Evolutionary conservation across 2,113 vertebrate species (phyloP).

Genomic region (Scolopax mira): DNA sequence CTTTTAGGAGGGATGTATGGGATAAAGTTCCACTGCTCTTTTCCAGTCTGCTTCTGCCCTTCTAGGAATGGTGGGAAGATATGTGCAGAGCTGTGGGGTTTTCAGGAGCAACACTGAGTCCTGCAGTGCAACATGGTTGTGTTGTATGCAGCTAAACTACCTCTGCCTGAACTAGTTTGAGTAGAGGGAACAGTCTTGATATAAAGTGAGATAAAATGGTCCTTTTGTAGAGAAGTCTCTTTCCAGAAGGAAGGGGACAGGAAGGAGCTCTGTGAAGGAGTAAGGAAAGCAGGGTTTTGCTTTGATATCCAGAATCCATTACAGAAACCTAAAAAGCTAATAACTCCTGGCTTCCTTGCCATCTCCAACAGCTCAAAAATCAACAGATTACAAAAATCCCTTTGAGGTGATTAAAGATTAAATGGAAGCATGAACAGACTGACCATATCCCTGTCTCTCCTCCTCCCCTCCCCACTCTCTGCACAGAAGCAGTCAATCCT

Average conservation of each 20-base stretch:
- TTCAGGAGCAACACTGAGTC: neutral
- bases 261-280: neutral
- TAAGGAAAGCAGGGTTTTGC: neutral
- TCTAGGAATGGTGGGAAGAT: neutral
- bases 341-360: neutral
- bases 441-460: neutral
- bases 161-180: neutral
- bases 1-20: neutral
- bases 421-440: neutral
- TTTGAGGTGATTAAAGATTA: neutral
- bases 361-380: neutral
- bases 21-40: neutral
- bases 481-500: neutral
- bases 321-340: neutral
- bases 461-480: neutral
- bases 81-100: fast-evolving
- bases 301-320: neutral
- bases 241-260: neutral
- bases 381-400: neutral
- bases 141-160: neutral
- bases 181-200: neutral
- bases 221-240: neutral
- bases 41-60: neutral
- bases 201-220: neutral
- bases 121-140: neutral